phyloP scores from a whole-genome alignment of 2,888 invertebrate genomes.

The Periphyllus acericola region DNA sequence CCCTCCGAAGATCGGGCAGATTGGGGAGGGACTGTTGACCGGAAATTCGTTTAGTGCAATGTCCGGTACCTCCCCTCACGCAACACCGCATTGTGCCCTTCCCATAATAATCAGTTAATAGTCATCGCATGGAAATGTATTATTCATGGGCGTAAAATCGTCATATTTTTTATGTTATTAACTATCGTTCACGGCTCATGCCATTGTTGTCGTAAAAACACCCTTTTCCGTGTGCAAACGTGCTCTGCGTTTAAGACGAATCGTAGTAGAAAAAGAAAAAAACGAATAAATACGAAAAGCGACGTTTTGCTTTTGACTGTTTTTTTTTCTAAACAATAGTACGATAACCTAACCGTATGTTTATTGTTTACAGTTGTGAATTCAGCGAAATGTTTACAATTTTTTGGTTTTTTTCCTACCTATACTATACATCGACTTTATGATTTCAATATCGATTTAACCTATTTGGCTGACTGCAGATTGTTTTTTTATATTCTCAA shows the following conservation, averaged over 20 bases:
- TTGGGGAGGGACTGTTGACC: conserved; percentile 47
- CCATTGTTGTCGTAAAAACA: conserved; percentile 39
- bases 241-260: not conserved
- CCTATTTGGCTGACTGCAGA: no score
- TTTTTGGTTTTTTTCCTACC: no score
- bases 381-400: not conserved
- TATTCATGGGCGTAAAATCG: conserved; percentile 51
- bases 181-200: not conserved
- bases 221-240: conserved; percentile 19
- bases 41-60: conserved; percentile 59
- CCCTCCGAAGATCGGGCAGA: conserved; percentile 10
- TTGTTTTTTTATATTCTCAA: no score
- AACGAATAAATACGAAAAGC: not conserved
- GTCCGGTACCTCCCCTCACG: conserved; percentile 54
- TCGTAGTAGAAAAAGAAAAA: no score
- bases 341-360: not conserved
- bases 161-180: conserved; percentile 38
- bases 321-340: not conserved
- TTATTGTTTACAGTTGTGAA: not conserved
- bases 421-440: no score
- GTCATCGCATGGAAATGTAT: conserved; percentile 29
- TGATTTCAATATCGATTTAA: no score
- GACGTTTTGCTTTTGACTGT: not conserved
- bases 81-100: conserved; percentile 36
- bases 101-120: conserved; percentile 57